These are phyloP conservation scores for Drosophila siamana DNA, from an alignment of 2,888 invertebrate species.

Conservation along the genomic window DNA sequence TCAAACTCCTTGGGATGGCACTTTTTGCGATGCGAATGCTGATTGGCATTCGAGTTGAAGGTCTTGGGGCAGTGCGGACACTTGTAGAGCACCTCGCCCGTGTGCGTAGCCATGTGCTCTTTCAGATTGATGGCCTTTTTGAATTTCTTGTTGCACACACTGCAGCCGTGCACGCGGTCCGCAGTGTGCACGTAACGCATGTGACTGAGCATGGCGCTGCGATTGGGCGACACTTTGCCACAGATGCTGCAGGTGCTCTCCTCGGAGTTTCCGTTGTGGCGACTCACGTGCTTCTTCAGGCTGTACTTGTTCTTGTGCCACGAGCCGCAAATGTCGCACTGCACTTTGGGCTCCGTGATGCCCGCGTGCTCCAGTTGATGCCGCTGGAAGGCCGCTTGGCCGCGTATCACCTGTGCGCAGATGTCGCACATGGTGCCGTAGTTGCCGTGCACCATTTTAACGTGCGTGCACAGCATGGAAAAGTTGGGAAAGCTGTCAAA, in stretches of 20 bases:
- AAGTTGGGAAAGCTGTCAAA: constrained; percentile 75
- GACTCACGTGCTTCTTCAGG: constrained; percentile 83
- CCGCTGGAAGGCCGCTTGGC: constrained; percentile 82
- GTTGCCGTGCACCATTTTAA: constrained; percentile 75
- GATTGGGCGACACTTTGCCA: constrained; percentile 83
- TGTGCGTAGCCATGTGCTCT: constrained; percentile 85
- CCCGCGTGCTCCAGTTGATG: constrained; percentile 83
- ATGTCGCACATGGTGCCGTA: constrained; percentile 84
- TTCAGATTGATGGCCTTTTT: constrained; percentile 82
- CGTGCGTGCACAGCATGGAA: constrained; percentile 78
- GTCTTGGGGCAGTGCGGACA: constrained; percentile 85
- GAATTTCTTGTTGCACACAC: constrained; percentile 83
- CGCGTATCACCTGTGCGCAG: constrained; percentile 84
- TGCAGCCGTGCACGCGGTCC: constrained; percentile 81
- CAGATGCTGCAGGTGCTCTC: constrained; percentile 82
- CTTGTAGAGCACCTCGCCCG: constrained; percentile 84
- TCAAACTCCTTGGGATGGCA: constrained; percentile 84
- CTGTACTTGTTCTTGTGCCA: constrained; percentile 84
- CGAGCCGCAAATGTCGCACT: constrained; percentile 83
- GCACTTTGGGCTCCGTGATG: constrained; percentile 81
- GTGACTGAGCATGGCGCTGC: constrained; percentile 83
- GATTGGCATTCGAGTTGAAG: constrained; percentile 85
- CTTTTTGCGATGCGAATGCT: constrained; percentile 85
- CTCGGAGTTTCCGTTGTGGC: constrained; percentile 79
- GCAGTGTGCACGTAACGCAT: constrained; percentile 83